A percentile compares a stretch with the other conserved stretches of the same genome.
Evolutionary conservation across 2,113 vertebrate genomes (phyloP).

Genomic region (Notothenia rossii): DNA sequence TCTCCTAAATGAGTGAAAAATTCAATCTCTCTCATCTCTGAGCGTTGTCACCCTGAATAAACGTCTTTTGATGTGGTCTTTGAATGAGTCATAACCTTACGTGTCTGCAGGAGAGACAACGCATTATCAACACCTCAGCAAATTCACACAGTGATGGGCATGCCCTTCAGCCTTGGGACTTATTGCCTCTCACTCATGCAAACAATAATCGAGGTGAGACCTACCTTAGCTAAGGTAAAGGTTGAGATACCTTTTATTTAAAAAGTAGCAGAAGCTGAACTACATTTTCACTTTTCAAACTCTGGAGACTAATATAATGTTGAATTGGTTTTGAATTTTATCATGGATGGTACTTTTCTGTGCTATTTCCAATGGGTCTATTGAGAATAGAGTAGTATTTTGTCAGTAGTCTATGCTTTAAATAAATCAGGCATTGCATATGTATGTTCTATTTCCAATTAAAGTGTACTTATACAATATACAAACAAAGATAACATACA

Average conservation of each 20-base stretch:
- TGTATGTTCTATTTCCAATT: not conserved
- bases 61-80: constrained; percentile 65
- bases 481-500: not conserved
- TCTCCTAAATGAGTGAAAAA: constrained; percentile 74
- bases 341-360: not conserved
- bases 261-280: not conserved
- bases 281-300: not conserved
- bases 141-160: constrained; percentile 58
- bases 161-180: constrained; percentile 50
- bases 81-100: constrained; percentile 70
- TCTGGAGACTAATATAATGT: not conserved
- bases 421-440: not conserved
- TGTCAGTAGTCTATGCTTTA: not conserved
- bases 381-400: not conserved
- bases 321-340: not conserved
- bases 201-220: constrained; percentile 13
- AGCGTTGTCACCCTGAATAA: constrained; percentile 60
- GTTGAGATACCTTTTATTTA: not conserved
- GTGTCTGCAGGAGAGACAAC: constrained; percentile 55
- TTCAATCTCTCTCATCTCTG: constrained; percentile 61
- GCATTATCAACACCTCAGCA: constrained; percentile 69
- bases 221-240: constrained; percentile 1
- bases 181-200: constrained; percentile 47
- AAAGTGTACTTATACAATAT: not conserved
- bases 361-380: not conserved